phyloP scores from a whole-genome alignment of 2,113 vertebrate genomes.

The Chaetorhynchus papuensis region DNA sequence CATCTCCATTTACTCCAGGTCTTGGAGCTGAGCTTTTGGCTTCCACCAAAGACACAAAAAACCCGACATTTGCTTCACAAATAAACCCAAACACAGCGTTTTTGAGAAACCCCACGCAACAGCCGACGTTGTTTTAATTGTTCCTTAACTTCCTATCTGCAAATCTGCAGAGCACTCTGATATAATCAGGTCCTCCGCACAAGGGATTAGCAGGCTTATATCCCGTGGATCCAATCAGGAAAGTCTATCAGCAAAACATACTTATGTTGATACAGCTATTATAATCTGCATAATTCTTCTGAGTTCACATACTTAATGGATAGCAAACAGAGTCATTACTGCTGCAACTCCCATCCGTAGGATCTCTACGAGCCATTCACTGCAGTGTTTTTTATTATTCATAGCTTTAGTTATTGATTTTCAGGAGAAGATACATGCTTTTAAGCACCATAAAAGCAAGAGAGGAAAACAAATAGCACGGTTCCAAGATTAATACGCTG shows the following conservation, averaged over 20 bases:
- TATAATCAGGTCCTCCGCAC: slow-evolving; percentile 44
- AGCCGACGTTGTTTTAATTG: not conserved
- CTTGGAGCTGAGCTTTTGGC: not conserved
- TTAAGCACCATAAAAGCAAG: slow-evolving; percentile 55
- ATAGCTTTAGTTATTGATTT: slow-evolving; percentile 66
- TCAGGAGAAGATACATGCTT: slow-evolving; percentile 48
- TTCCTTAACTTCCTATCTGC: slow-evolving; percentile 19
- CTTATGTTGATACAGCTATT: slow-evolving; percentile 70
- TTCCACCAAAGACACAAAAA: not conserved
- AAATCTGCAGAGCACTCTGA: slow-evolving; percentile 17
- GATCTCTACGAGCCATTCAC: slow-evolving; percentile 38
- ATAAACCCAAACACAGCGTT: not conserved
- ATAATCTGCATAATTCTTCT: slow-evolving; percentile 71
- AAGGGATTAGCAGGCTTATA: slow-evolving; percentile 56
- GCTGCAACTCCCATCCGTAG: slow-evolving; percentile 20
- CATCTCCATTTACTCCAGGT: not conserved
- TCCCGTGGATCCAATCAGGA: slow-evolving; percentile 62
- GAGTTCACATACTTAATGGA: slow-evolving; percentile 67
- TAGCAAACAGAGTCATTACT: slow-evolving; percentile 65
- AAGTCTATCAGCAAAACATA: slow-evolving; percentile 67
- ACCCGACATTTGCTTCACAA: accelerated
- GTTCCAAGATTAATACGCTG: slow-evolving; percentile 41
- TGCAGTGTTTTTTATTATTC: slow-evolving; percentile 58
- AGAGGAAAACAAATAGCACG: slow-evolving; percentile 42
- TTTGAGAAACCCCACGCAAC: not conserved